Evolutionary conservation across 1,140 invertebrate species (phyloP).

Genomic region (Caenorhabditis latens): DNA sequence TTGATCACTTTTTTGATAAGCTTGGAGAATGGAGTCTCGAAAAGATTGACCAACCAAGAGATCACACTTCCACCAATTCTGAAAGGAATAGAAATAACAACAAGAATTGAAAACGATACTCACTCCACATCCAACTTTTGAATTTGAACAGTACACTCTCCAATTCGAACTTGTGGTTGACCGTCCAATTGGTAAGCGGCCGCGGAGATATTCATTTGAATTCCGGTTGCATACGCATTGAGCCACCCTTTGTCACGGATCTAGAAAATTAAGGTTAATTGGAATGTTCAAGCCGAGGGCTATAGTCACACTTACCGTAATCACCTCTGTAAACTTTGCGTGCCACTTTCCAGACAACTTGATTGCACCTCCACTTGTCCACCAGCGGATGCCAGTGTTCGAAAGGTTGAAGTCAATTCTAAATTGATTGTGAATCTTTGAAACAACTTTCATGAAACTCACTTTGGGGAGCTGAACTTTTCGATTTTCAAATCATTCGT

Average conservation of each 20-base stretch:
- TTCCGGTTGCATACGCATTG: slow-evolving; percentile 69
- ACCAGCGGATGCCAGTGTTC: slow-evolving; percentile 70
- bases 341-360: slow-evolving; percentile 72
- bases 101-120: background rate
- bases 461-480: slow-evolving; percentile 72
- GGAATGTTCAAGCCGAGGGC: background rate
- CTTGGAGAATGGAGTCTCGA: slow-evolving; percentile 65
- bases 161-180: slow-evolving; percentile 68
- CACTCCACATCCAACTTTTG: slow-evolving; percentile 66
- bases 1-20: slow-evolving; percentile 70
- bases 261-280: slow-evolving; percentile 50
- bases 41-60: slow-evolving; percentile 75
- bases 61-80: slow-evolving; percentile 72
- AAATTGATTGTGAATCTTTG: background rate
- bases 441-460: background rate
- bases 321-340: slow-evolving; percentile 70
- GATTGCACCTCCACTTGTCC: slow-evolving; percentile 70
- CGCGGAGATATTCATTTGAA: slow-evolving; percentile 67
- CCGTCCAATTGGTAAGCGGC: slow-evolving; percentile 62
- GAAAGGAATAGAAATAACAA: background rate
- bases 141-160: slow-evolving; percentile 64
- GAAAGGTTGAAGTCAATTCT: slow-evolving; percentile 71
- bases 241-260: slow-evolving; percentile 67
- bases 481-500: slow-evolving; percentile 68
- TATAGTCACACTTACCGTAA: slow-evolving; percentile 66